Conservation (phyloP, 2,888 invertebrate genomes). For the Tigriopus californicus region DNA sequence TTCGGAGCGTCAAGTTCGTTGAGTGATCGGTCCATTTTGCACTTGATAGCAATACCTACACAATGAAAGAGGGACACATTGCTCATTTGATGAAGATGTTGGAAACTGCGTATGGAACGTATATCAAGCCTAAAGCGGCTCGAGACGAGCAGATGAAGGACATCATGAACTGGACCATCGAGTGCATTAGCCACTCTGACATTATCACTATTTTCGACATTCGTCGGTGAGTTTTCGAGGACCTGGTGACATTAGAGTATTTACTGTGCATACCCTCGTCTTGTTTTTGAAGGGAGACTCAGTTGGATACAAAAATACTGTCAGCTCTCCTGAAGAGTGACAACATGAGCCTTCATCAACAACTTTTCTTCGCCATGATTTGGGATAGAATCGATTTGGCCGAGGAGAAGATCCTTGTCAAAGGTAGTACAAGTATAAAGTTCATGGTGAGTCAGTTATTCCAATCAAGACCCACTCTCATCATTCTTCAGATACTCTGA, state of each 20-base stretch:
- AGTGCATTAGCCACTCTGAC: background rate
- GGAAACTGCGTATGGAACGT: background rate
- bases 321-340: background rate
- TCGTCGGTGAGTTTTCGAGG: background rate
- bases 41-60: background rate
- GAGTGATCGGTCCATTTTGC: too few species aligned
- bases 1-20: too few species aligned
- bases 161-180: background rate
- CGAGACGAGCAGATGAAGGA: background rate
- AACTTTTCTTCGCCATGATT: constrained; percentile 7
- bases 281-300: background rate
- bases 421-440: too few species aligned
- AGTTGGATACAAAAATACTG: background rate
- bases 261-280: too few species aligned
- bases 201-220: constrained; percentile 4
- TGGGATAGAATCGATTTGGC: constrained; percentile 12
- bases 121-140: background rate
- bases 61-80: background rate
- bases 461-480: too few species aligned
- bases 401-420: constrained; percentile 9
- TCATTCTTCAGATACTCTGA: background rate
- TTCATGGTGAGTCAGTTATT: too few species aligned
- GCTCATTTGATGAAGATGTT: background rate
- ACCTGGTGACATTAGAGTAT: too few species aligned
- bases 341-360: constrained; percentile 1